These are phyloP conservation scores for Lemur catta DNA, from an alignment of 2,797 vertebrate species.

Conservation along the genomic window DNA sequence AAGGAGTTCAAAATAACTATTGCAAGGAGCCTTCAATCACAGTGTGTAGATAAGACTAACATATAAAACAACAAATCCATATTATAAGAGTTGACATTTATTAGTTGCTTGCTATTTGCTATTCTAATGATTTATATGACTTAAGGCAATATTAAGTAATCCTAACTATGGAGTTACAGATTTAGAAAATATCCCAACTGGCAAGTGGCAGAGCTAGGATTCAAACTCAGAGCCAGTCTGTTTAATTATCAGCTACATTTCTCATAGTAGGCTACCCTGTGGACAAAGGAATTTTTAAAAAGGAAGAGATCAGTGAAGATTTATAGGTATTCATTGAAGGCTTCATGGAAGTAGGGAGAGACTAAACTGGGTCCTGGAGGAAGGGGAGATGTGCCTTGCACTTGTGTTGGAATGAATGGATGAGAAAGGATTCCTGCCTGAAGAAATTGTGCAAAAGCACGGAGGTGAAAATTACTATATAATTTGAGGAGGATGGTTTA, in stretches of 20 bases:
- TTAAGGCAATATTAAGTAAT: not conserved
- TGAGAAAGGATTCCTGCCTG: not conserved
- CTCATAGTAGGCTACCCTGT: not conserved
- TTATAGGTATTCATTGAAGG: not conserved
- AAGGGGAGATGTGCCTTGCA: not conserved
- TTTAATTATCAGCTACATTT: not conserved
- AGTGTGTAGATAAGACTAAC: not conserved
- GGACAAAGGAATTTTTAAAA: not conserved
- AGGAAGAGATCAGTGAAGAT: not conserved
- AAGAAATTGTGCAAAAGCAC: not conserved
- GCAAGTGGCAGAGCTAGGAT: not conserved
- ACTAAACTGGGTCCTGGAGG: not conserved
- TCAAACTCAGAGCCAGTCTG: not conserved
- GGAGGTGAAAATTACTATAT: not conserved
- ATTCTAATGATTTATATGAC: not conserved
- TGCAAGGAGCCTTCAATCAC: not conserved
- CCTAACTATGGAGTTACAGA: not conserved
- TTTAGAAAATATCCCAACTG: not conserved
- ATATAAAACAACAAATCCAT: not conserved
- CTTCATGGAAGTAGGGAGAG: not conserved
- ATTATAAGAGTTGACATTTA: not conserved
- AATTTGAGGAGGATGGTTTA: not conserved
- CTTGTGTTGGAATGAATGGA: not conserved
- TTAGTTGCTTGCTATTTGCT: not conserved
- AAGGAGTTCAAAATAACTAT: not conserved